Conservation (phyloP, 2,888 invertebrate genomes). For the Neoaliturus tenellus region DNA sequence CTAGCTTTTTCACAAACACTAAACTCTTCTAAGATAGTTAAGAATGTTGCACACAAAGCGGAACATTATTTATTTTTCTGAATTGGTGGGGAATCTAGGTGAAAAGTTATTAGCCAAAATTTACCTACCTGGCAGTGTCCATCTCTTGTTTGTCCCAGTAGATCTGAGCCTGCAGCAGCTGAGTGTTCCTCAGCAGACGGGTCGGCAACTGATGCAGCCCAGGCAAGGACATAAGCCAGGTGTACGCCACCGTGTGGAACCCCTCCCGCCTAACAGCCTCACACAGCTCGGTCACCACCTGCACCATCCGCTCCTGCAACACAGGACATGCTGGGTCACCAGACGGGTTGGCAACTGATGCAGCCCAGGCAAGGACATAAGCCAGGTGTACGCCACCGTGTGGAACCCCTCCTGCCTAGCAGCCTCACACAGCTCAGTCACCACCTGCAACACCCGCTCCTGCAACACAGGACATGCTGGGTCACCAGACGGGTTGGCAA, state of each 20-base stretch:
- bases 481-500: not conserved
- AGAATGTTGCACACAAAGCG: no score
- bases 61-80: no score
- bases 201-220: not conserved
- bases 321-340: no score
- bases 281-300: conserved; percentile 22
- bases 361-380: not conserved
- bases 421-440: conserved; percentile 18
- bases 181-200: not conserved
- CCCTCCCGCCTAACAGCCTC: conserved; percentile 37
- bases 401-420: conserved; percentile 30
- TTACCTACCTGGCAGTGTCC: conserved; percentile 32
- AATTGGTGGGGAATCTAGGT: no score
- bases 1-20: no score
- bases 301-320: conserved; percentile 5
- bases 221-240: conserved; percentile 20
- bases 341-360: not conserved
- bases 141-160: conserved; percentile 46
- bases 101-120: no score
- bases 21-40: no score
- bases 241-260: not conserved
- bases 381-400: conserved; percentile 34
- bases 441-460: conserved; percentile 7
- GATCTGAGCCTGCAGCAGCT: conserved; percentile 38
- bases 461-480: no score